Evolutionary conservation across 1,140 invertebrate genomes (phyloP).

Genomic region (Drosophila dunni): DNA sequence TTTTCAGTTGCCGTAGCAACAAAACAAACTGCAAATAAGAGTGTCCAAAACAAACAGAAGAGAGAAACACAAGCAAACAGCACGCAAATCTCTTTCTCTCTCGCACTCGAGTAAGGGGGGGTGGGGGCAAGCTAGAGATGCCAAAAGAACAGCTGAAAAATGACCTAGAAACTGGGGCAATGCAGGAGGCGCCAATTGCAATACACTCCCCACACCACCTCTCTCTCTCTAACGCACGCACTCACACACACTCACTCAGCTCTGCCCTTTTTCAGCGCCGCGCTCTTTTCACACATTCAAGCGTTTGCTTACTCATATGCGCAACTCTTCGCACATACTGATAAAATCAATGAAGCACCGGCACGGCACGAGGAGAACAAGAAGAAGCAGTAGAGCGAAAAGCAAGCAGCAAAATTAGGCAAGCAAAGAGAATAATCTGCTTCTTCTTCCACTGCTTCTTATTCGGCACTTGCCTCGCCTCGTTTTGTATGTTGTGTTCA

Average conservation of each 20-base stretch:
- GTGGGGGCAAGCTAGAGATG: neutral
- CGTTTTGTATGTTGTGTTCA: neutral
- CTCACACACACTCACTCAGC: slow-evolving; percentile 3
- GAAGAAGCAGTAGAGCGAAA: slow-evolving; percentile 16
- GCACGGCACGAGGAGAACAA: slow-evolving; percentile 37
- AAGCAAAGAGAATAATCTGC: slow-evolving; percentile 6
- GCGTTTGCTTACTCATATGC: neutral
- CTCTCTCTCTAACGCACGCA: slow-evolving; percentile 1
- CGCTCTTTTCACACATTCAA: slow-evolving; percentile 16
- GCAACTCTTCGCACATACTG: neutral
- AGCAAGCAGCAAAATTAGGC: neutral
- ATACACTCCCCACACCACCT: neutral
- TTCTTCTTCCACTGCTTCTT: slow-evolving; percentile 2
- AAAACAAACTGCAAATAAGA: slow-evolving; percentile 5
- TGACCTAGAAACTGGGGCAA: slow-evolving; percentile 36
- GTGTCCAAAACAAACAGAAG: slow-evolving; percentile 40
- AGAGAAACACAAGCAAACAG: neutral
- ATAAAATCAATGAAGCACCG: slow-evolving; percentile 51
- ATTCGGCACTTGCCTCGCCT: slow-evolving; percentile 32
- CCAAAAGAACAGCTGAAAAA: slow-evolving; percentile 32
- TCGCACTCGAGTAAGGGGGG: neutral
- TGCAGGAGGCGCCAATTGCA: slow-evolving; percentile 23
- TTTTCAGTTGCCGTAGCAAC: neutral
- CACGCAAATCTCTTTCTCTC: neutral
- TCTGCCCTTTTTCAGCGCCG: slow-evolving; percentile 12